phyloP scores from a whole-genome alignment of 2,113 vertebrate genomes.

The Clupea harengus region DNA sequence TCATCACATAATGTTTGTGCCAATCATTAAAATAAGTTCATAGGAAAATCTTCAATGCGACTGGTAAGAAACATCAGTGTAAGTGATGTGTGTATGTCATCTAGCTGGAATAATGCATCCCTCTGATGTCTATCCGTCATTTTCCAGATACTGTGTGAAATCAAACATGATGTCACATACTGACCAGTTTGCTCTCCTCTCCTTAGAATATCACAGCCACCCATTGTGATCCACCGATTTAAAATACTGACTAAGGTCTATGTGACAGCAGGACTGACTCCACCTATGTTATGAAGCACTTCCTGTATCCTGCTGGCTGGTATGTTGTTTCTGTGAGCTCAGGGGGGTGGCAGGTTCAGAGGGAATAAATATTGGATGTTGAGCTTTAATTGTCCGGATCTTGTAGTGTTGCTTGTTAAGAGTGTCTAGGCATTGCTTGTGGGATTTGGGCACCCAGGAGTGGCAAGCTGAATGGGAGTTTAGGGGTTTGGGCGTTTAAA shows the following conservation, averaged over 20 bases:
- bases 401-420: constrained; percentile 62
- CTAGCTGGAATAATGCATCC: neutral
- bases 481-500: neutral
- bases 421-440: constrained; percentile 43
- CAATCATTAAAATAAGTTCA: no score
- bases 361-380: constrained; percentile 73
- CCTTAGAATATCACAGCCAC: neutral
- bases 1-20: no score
- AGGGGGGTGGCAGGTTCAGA: constrained; percentile 40
- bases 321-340: neutral
- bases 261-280: neutral
- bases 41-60: no score
- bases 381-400: constrained; percentile 65
- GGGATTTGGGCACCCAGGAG: constrained; percentile 31
- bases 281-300: no score
- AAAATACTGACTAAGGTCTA: neutral
- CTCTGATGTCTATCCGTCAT: neutral
- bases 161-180: neutral
- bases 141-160: neutral
- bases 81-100: neutral
- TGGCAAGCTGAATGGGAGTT: neutral
- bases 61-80: no score
- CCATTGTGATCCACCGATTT: neutral
- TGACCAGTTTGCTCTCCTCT: neutral
- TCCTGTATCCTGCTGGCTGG: neutral